Evolutionary conservation across 2,888 invertebrate species (phyloP), one percentile per base, ranked within the genome.

Genomic region (Synanthedon tipuliformis): DNA sequence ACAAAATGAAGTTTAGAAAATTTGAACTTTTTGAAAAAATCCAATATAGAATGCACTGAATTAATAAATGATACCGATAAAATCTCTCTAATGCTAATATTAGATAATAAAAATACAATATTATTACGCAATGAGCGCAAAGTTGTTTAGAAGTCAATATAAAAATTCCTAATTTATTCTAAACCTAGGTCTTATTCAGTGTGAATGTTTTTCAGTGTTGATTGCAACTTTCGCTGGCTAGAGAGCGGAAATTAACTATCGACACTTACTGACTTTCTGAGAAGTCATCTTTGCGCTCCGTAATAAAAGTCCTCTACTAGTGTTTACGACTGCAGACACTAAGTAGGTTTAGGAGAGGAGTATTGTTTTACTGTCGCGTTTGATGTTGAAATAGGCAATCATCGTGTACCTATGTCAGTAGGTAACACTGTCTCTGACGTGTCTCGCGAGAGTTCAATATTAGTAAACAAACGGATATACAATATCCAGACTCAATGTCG

Each of bases 401-500:
- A 40, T 16, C 16, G 51, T 12, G 13, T 13, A 23, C 23, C 23
- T 23, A n/a, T 45, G 12, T 45, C 15, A 45, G 45, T 45, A 45
- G 45, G 45, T 45, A 45, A 45, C 45, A 58, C 62, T 57, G 61
- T 62, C 62, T 59, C 61, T 57, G 48, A 54, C 51, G 56, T 48
- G 52, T 40, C 45, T 41, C 23, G 27, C 15, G 41, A 15, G 54
- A 53, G 59, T 62, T 61, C 61, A 69, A 69, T 74, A 69, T 75
- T 75, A 70, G 71, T 73, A 73, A 76, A 75, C 70, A 73, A 66
- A 64, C 58, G 54, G 10, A 34, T 59, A 58, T 62, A 66, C 64
- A 63, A 7, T 13, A 45, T 15, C 45, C 45, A 54, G 48, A 55
- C 56, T 60, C 60, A 52, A 58, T 54, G 59, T 66, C 58, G 71